Evolutionary conservation across 2,113 vertebrate species (phyloP).

Genomic region (Gopherus flavomarginatus): DNA sequence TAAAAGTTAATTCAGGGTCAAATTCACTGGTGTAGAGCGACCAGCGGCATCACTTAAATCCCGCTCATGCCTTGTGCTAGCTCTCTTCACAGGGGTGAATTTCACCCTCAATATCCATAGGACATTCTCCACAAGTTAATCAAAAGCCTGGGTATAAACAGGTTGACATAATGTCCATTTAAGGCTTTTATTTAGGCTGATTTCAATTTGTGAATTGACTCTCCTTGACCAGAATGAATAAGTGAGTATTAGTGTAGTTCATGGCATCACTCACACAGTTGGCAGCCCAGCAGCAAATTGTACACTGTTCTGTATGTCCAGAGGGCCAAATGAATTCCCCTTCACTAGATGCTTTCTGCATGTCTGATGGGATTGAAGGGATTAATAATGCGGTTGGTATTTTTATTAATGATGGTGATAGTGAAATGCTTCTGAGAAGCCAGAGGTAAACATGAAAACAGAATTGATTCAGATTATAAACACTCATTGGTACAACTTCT

Average conservation of each 20-base stretch:
- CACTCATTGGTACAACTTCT: background rate
- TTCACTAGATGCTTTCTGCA: background rate
- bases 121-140: conserved; percentile 61
- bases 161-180: conserved; percentile 47
- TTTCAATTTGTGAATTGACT: conserved; percentile 49
- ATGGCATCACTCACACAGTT: conserved; percentile 6
- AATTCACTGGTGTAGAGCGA: background rate
- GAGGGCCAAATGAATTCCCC: conserved; percentile 6
- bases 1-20: background rate
- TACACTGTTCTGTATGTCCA: background rate
- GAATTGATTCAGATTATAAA: background rate
- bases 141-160: conserved; percentile 57
- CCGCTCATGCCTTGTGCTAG: conserved; percentile 10
- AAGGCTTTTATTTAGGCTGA: conserved; percentile 54
- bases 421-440: conserved; percentile 46
- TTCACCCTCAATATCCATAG: conserved; percentile 61
- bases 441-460: conserved; percentile 3
- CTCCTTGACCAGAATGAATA: conserved; percentile 61
- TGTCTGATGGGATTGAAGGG: background rate
- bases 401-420: conserved; percentile 39
- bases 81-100: conserved; percentile 37
- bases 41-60: background rate
- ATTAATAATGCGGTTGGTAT: conserved; percentile 12
- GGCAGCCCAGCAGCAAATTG: conserved; percentile 4
- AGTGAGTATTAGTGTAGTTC: background rate